Base-by-base conservation (phyloP, 2,888 invertebrate genomes). In the Leucophenga maculata region DNA sequence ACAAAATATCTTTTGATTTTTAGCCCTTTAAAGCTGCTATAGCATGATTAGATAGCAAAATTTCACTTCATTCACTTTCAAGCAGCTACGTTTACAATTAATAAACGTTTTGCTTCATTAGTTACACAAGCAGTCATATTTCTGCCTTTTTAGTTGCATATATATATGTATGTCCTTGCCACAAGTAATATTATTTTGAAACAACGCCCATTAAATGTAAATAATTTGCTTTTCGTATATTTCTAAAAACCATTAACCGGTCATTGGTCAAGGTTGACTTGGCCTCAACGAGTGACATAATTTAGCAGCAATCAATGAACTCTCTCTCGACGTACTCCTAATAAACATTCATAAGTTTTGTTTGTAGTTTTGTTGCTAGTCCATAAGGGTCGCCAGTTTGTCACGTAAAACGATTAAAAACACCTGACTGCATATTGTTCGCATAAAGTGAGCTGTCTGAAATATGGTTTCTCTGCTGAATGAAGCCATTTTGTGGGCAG, bases 221-320 rank as follows among this genome's bases (percentile, higher is more conserved):
- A 54, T 54, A 20, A 22, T 4, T 54, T 54, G 6, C 54, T 54
- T 16, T 52, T 1, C 1, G 1, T 50, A 8, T 16, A 50, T 16
- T 50, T 50, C 62, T 39, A 18, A 48, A 64, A 64, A 64, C 62
- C 48, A 64, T 64, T 64, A 64, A 64, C 48, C 62, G 70, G 69
- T 72, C 75, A 75, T 65, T 72, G 77, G 71, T 79, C 79, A 80
- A 77, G 78, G 78, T 68, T 77, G 68, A 46, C 20, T 60, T 60
- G 60, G 6, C 20, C 0, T 39, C 60, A 18, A 18, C 18, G 22
- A 64, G 22, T 48, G 48, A 22, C 46, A 64, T 46, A 64, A 46
- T 48, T 64, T 64, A 64, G 26, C 48, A 64, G 26, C 62, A 46
- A 46, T 64, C 62, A 64, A 64, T 64, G 62, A 64, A 64, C 62